Conservation (phyloP, 2,797 vertebrate genomes). For the Jordanella pulchra region DNA sequence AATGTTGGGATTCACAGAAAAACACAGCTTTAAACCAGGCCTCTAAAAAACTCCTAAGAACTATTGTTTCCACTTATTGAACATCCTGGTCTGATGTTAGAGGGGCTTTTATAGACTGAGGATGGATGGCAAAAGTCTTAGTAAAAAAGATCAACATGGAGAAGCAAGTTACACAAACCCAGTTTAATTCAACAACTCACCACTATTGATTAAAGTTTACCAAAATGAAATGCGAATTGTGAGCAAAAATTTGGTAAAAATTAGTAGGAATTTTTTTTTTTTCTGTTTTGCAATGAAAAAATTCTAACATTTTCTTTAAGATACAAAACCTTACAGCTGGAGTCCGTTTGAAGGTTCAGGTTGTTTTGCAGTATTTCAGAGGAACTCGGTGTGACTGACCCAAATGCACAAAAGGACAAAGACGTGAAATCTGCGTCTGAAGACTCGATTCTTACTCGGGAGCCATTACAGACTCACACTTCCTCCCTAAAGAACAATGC, state of each 20-base stretch:
- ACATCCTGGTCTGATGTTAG: not conserved
- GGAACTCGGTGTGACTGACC: constrained; percentile 85
- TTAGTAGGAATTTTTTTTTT: not conserved
- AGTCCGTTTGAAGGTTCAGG: not conserved
- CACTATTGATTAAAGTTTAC: too few species aligned
- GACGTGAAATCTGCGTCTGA: constrained; percentile 81
- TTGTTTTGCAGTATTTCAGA: constrained; percentile 73
- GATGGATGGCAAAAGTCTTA: not conserved
- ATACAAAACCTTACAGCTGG: not conserved
- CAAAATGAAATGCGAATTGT: too few species aligned
- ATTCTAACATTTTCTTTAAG: not conserved
- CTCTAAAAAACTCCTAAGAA: not conserved
- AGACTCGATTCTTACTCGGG: constrained; percentile 81
- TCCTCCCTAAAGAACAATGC: constrained; percentile 86
- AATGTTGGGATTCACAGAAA: not conserved
- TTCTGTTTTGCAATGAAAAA: not conserved
- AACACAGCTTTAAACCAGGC: not conserved
- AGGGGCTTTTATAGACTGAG: not conserved
- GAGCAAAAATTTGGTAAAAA: too few species aligned
- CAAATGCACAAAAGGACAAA: constrained; percentile 87
- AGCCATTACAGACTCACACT: constrained; percentile 85
- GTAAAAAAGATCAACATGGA: not conserved
- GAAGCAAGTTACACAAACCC: not conserved
- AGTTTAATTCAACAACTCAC: too few species aligned
- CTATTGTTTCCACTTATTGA: too few species aligned